phyloP scores from a whole-genome alignment of 2,888 invertebrate genomes.

The Allacma fusca region DNA sequence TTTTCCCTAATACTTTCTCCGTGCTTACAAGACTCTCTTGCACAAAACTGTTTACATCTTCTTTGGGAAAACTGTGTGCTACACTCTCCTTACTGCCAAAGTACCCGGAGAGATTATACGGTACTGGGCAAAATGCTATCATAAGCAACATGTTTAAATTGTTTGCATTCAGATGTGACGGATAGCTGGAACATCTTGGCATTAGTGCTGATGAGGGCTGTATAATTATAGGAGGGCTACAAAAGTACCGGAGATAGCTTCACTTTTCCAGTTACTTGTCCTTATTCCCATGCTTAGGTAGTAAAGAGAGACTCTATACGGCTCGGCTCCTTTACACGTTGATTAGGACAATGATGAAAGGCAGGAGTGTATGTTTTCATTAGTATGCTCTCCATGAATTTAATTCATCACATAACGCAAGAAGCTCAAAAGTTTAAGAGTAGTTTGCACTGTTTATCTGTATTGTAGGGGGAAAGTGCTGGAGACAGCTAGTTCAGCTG shows the following conservation, averaged over 20 bases:
- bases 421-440: conserved; percentile 16
- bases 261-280: no score
- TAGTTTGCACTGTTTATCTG: conserved; percentile 19
- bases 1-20: conserved; percentile 4
- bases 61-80: not conserved
- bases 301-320: not conserved
- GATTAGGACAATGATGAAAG: not conserved
- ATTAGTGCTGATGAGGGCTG: not conserved
- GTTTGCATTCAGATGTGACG: no score
- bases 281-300: no score
- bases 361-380: conserved; percentile 16
- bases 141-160: no score
- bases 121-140: no score
- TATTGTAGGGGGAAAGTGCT: not conserved
- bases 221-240: not conserved
- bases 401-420: conserved; percentile 23
- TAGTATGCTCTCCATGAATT: conserved; percentile 23
- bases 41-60: not conserved
- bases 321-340: not conserved
- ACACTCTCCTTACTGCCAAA: not conserved
- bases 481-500: conserved; percentile 8
- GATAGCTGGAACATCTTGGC: not conserved
- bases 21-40: not conserved
- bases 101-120: not conserved
- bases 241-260: no score